phyloP scores from a whole-genome alignment of 2,888 invertebrate species.

The Cheilosia urbana region DNA sequence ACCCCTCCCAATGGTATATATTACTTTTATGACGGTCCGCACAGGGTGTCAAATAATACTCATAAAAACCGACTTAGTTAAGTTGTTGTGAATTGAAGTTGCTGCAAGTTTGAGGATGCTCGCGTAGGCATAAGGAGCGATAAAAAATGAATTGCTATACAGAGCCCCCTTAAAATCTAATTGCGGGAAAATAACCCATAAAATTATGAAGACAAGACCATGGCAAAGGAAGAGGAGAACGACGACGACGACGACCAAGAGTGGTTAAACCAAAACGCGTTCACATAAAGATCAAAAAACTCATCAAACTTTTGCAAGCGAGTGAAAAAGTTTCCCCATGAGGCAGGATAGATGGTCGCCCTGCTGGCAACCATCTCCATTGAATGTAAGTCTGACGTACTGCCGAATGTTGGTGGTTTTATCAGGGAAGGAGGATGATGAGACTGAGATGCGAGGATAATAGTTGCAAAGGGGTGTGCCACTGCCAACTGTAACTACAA shows the following conservation, averaged over 20 bases:
- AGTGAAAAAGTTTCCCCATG: slow-evolving; percentile 46
- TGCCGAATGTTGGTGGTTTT: slow-evolving; percentile 64
- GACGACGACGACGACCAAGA: neutral
- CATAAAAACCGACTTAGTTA: slow-evolving; percentile 60
- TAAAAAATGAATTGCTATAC: slow-evolving; percentile 66
- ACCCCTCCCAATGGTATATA: neutral
- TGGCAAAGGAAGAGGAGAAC: neutral
- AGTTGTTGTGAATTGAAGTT: slow-evolving; percentile 55
- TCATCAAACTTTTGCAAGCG: slow-evolving; percentile 62
- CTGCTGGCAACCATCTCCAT: slow-evolving; percentile 14
- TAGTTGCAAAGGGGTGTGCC: slow-evolving; percentile 40
- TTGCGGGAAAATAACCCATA: slow-evolving; percentile 73
- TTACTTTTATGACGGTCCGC: slow-evolving; percentile 59
- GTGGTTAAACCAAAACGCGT: slow-evolving; percentile 19
- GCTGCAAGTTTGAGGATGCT: neutral
- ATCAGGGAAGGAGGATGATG: neutral
- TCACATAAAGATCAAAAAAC: slow-evolving; percentile 46
- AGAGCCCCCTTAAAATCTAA: slow-evolving; percentile 55
- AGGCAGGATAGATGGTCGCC: neutral
- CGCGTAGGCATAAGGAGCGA: slow-evolving; percentile 34
- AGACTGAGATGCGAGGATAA: slow-evolving; percentile 12
- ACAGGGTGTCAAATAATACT: slow-evolving; percentile 69
- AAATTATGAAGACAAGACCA: slow-evolving; percentile 59
- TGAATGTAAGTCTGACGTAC: slow-evolving; percentile 37
- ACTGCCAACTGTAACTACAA: slow-evolving; percentile 59